These are phyloP conservation scores for Matsumurasca onukii DNA, from an alignment of 1,140 invertebrate species.

Conservation along the genomic window DNA sequence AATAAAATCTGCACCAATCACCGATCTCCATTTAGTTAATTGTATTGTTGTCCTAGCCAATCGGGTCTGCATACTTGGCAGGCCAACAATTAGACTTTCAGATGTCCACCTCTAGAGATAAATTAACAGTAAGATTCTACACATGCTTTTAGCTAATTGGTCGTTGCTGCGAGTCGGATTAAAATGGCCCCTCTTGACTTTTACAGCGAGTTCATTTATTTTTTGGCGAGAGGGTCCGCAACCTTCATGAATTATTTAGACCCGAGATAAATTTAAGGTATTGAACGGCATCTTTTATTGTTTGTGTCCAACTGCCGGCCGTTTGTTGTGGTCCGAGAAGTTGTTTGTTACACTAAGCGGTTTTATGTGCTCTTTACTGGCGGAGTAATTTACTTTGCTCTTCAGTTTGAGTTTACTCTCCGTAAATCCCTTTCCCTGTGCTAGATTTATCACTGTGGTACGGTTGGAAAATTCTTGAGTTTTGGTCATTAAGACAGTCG, in stretches of 20 bases:
- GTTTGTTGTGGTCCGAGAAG: neutral
- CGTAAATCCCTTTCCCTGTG: too few species aligned
- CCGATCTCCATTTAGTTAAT: constrained; percentile 1
- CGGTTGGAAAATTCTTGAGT: too few species aligned
- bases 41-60: neutral
- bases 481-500: too few species aligned
- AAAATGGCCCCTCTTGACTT: constrained; percentile 5
- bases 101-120: constrained; percentile 16
- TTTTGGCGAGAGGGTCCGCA: neutral
- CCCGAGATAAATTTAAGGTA: constrained; percentile 26
- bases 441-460: too few species aligned
- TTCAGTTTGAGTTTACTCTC: too few species aligned
- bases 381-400: too few species aligned
- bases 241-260: constrained; percentile 23
- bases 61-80: neutral
- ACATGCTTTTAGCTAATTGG: constrained; percentile 28
- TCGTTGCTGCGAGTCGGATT: neutral
- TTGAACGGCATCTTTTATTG: constrained; percentile 17
- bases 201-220: constrained; percentile 16
- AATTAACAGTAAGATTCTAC: constrained; percentile 28
- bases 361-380: constrained; percentile 12
- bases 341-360: neutral
- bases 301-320: neutral
- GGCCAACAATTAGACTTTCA: constrained; percentile 12
- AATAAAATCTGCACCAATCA: constrained; percentile 6